Conservation (phyloP, 1,140 invertebrate species). For the Andrena cerasifolii region DNA sequence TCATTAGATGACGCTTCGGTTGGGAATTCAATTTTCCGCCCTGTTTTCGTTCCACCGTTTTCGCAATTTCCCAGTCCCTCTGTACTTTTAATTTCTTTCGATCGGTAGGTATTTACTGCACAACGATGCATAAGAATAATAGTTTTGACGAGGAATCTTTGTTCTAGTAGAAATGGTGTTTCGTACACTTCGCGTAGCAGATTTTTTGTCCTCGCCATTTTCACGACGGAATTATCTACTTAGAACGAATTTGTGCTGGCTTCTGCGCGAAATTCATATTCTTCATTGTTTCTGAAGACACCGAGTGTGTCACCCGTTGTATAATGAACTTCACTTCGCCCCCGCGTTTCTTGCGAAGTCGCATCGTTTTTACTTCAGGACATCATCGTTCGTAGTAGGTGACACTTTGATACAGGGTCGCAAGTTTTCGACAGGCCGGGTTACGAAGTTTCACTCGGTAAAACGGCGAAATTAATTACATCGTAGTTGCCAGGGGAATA, state of each 20-base stretch:
- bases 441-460: conserved; percentile 31
- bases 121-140: no score
- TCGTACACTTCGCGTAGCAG: no score
- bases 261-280: no score
- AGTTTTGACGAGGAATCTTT: no score
- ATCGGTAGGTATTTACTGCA: no score
- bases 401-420: conserved; percentile 40
- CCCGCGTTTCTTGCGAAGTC: neutral
- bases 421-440: conserved; percentile 18
- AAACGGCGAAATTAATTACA: conserved; percentile 52
- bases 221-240: no score
- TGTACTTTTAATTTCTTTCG: neutral
- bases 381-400: neutral
- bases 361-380: conserved; percentile 3
- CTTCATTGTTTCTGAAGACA: no score
- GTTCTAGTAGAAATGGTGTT: no score
- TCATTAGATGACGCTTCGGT: conserved; percentile 47
- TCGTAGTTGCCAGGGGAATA: conserved; percentile 15
- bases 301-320: no score
- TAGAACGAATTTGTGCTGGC: no score
- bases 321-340: conserved; percentile 13
- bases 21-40: conserved; percentile 41
- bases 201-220: no score
- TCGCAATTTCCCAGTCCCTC: neutral
- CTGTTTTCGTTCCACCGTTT: neutral